Evolutionary conservation across 2,113 vertebrate genomes (phyloP), one percentile per base, ranked within the genome.

Genomic region (Otolemur garnettii): DNA sequence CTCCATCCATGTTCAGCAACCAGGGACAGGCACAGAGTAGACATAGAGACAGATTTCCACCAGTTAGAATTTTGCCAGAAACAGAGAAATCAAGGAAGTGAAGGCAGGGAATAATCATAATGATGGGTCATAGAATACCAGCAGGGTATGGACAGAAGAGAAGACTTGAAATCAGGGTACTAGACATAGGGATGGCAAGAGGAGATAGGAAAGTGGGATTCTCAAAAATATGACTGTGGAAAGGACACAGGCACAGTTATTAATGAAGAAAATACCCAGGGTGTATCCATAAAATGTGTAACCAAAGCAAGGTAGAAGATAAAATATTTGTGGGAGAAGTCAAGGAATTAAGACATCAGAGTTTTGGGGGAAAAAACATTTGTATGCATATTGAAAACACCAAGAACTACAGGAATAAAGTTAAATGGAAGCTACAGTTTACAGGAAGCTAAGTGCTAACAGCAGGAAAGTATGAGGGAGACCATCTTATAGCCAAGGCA

Each of bases 361-460:
- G 53, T 93, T 83, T 50, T 30, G 38, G 28, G 45, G 38, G n/a
- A 78, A 74, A 35, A 80, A 88, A 59, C 1, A 35, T 21, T 68
- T 92, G 21, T 80, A 66, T 38, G 38, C 55, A 78, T 53, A 78
- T 0, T 55, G 22, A 90, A 87, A 90, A 60, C 30, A 82, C 69
- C 62, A 83, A 93, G 57, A 97, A 97, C 80, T 87, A 45, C 0
- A 84, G 72, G 5, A 85, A 74, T 42, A 88, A 91, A 83, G 53
- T 87, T 77, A 79, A 90, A 83, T 59, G 18, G n/a, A n/a, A n/a
- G n/a, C n/a, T n/a, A n/a, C n/a, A n/a, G n/a, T n/a, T n/a, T n/a
- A n/a, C 60, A 82, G n/a, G 59, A 89, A 82, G 28, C 4, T 62
- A 83, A 64, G 77, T 79, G 12, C 55, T 87, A 78, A 93, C 93